Evolutionary conservation across 2,888 invertebrate genomes (phyloP), one percentile per base, ranked within the genome.

Genomic region (Spilarctia lutea): DNA sequence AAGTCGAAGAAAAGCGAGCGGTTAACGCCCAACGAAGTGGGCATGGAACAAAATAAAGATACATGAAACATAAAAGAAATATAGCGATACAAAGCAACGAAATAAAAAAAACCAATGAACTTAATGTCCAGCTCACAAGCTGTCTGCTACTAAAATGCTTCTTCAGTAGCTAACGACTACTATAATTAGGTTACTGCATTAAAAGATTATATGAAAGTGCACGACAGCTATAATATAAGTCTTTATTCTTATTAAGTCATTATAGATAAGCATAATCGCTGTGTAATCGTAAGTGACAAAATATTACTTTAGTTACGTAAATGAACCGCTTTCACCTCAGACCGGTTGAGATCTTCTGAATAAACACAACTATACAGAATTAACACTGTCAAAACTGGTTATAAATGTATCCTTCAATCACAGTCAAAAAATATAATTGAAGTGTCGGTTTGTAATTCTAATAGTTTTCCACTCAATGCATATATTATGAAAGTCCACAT

Each of bases 321-420:
- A 88, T 82, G 76, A 73, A 71, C 73, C 45, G 85, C 89, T 89
- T 89, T 89, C 89, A 84, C 89, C 78, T 39, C 74, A 69, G 74
- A 85, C 85, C 85, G 81, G 87, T 84, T 79, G 71, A 72, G 69
- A 82, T 80, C 83, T 70, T 77, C 68, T 74, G 39, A 71, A 71
- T 63, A 77, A 71, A 76, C 75, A 75, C 72, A 75, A 39, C 74
- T 65, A 10, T 39, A 20, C 52, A 24, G 30, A 16, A 27, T 27
- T 63, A 63, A 30, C 27, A 27, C 16, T 13, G 16, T 16, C 27
- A 63, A 63, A 63, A 63, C 72, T 77, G 71, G 79, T 70, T 60
- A 39, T 48, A 73, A 65, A 27, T 24, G 30, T 27, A 27, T 63
- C 35, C 69, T 69, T 69, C 35, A 39, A 56, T 39, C 65, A 52